These are phyloP conservation scores for Gerris buenoi DNA, from an alignment of 1,140 invertebrate species.

Conservation along the genomic window DNA sequence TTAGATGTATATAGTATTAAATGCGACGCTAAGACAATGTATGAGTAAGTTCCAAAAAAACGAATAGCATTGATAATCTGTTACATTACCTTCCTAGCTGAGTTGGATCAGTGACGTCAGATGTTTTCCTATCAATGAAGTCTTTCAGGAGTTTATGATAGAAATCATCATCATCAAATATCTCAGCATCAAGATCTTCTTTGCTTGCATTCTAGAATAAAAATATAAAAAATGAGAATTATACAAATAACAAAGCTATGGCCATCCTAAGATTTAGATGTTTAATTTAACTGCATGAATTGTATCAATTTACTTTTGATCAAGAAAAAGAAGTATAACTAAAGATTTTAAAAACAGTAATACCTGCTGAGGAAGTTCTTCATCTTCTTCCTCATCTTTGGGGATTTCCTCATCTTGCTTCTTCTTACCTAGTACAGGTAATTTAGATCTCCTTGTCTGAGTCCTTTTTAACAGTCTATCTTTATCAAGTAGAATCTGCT, in stretches of 20 bases:
- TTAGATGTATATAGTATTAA: too few species aligned
- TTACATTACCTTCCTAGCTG: conserved; percentile 47
- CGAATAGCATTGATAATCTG: too few species aligned
- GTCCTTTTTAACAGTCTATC: conserved; percentile 60
- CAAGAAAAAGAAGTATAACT: too few species aligned
- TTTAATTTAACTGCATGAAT: too few species aligned
- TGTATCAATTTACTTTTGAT: too few species aligned
- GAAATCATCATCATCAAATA: conserved; percentile 94
- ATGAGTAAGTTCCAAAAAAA: too few species aligned
- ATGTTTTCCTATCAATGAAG: conserved; percentile 78
- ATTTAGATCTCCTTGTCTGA: conserved; percentile 60
- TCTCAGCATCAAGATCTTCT: conserved; percentile 60
- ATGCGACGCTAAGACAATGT: too few species aligned
- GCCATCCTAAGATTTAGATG: too few species aligned
- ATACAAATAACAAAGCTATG: conserved; percentile 7
- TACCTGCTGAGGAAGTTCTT: too few species aligned
- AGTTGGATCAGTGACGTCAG: conserved; percentile 62
- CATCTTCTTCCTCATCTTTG: conserved; percentile 23
- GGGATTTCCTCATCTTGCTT: conserved; percentile 15
- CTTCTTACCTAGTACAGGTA: conserved; percentile 50
- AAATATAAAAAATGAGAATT: conserved; percentile 10
- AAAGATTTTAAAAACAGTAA: too few species aligned
- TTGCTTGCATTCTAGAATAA: conserved; percentile 15
- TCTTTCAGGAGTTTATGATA: conserved; percentile 85
- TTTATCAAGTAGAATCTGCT: conserved; percentile 65